phyloP scores from a whole-genome alignment of 2,113 vertebrate species.

The Holacanthus passer region DNA sequence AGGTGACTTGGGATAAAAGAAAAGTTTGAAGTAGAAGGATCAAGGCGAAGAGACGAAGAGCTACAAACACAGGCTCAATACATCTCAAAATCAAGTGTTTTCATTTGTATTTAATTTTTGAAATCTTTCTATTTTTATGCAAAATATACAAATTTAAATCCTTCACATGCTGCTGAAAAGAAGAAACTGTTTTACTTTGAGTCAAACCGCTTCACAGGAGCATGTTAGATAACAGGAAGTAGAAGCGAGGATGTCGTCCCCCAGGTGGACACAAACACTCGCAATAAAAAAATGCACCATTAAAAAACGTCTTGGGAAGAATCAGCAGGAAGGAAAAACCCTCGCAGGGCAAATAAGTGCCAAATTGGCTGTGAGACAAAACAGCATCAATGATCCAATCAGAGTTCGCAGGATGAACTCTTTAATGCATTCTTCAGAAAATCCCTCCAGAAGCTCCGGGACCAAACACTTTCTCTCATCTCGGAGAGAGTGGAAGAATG shows the following conservation, averaged over 20 bases:
- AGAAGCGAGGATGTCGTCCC: neutral
- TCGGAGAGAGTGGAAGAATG: too few relatives aligned
- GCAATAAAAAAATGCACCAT: neutral
- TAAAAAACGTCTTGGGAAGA: neutral
- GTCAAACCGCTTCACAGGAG: neutral
- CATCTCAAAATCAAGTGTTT: too few relatives aligned
- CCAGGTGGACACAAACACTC: too few relatives aligned
- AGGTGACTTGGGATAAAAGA: neutral
- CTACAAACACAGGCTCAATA: neutral
- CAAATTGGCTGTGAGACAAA: neutral
- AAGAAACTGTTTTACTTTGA: neutral
- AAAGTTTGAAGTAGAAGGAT: neutral
- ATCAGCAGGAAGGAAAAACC: neutral
- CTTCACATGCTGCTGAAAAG: neutral
- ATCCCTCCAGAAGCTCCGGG: neutral
- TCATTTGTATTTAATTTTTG: neutral
- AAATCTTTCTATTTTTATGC: neutral
- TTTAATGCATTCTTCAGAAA: neutral
- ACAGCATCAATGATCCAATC: neutral
- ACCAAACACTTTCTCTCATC: neutral
- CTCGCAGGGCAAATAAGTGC: neutral
- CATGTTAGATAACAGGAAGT: neutral
- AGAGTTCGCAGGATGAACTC: neutral
- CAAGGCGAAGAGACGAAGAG: slow-evolving; percentile 8
- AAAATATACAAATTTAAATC: neutral